These are phyloP conservation scores for Micoletzkya japonica DNA, from an alignment of 2,888 invertebrate genomes.

Conservation along the genomic window DNA sequence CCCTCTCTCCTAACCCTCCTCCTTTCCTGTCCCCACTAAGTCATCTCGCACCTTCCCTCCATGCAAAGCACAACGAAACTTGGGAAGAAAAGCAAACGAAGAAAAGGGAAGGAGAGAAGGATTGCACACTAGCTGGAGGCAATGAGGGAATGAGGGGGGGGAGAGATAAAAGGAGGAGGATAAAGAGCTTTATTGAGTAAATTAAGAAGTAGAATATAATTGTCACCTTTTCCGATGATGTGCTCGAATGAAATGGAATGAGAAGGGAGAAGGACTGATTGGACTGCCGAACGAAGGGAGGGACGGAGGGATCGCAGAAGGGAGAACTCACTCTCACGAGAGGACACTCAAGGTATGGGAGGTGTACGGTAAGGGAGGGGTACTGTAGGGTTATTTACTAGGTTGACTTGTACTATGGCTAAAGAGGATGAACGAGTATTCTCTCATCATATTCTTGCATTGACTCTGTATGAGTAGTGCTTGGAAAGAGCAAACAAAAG, in stretches of 20 bases:
- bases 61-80: neutral
- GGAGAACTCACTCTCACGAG: neutral
- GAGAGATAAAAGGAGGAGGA: neutral
- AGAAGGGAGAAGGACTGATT: slow-evolving; percentile 3
- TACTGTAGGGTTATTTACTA: no score
- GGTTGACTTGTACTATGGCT: no score
- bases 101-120: slow-evolving; percentile 14
- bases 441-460: no score
- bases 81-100: slow-evolving; percentile 7
- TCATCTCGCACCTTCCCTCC: slow-evolving; percentile 19
- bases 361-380: no score
- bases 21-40: neutral
- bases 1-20: neutral
- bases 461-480: no score
- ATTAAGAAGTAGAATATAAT: neutral
- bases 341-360: slow-evolving; percentile 1
- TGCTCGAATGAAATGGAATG: slow-evolving; percentile 19
- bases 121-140: neutral
- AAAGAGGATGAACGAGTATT: no score
- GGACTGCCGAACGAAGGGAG: slow-evolving; percentile 3
- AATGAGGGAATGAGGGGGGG: neutral
- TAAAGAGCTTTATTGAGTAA: neutral
- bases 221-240: slow-evolving; percentile 23
- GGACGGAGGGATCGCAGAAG: slow-evolving; percentile 16
- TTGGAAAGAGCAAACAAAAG: no score